Conservation (phyloP, 2,888 invertebrate species). For the Andrena praecox region DNA sequence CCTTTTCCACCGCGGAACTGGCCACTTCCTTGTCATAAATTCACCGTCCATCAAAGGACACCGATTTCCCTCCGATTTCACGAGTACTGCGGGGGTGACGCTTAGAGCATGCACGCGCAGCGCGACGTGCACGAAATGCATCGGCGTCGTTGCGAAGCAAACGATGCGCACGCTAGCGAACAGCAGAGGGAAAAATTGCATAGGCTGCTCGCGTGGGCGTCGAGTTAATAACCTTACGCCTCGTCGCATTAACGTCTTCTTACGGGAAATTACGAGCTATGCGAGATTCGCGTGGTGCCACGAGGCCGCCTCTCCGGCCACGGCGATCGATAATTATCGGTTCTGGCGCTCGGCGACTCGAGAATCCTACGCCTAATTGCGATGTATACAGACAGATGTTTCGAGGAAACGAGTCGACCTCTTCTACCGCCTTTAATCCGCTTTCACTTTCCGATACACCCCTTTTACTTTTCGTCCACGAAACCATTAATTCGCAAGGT, state of each 20-base stretch:
- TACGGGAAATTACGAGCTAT: constrained; percentile 63
- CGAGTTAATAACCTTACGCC: constrained; percentile 67
- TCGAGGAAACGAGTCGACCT: constrained; percentile 3
- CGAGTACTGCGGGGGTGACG: constrained; percentile 9
- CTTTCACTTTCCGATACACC: constrained; percentile 23
- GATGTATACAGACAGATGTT: constrained; percentile 16
- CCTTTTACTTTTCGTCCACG: neutral
- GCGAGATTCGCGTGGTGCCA: constrained; percentile 47
- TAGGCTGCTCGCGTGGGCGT: constrained; percentile 54
- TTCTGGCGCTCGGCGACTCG: constrained; percentile 39
- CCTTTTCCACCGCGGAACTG: constrained; percentile 7
- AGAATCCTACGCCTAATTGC: constrained; percentile 60
- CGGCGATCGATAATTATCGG: constrained; percentile 58
- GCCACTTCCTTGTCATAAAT: constrained; percentile 6
- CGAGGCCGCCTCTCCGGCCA: constrained; percentile 30
- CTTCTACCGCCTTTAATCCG: neutral
- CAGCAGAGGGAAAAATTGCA: constrained; percentile 27
- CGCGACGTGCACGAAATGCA: constrained; percentile 10
- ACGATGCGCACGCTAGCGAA: constrained; percentile 12
- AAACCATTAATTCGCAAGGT: neutral
- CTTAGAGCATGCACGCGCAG: constrained; percentile 8
- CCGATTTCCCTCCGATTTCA: constrained; percentile 23
- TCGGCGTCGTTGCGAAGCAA: neutral
- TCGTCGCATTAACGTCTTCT: constrained; percentile 68
- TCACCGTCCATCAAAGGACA: constrained; percentile 34